These are phyloP conservation scores for Helicoverpa assulta DNA, from an alignment of 2,888 invertebrate species.

Conservation along the genomic window DNA sequence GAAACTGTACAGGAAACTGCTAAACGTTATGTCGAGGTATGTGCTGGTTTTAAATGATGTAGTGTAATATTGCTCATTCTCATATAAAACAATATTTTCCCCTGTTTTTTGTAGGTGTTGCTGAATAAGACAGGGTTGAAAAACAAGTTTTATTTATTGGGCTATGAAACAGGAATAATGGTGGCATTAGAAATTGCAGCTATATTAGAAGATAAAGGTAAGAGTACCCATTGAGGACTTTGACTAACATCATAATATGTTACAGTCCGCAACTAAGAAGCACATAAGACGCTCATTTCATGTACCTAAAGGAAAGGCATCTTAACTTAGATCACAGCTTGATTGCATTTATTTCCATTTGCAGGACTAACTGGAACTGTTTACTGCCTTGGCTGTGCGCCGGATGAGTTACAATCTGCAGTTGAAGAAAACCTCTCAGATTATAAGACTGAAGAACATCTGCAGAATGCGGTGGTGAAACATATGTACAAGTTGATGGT, in stretches of 20 bases:
- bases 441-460: conserved; percentile 53
- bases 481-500: conserved; percentile 70
- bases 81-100: not conserved
- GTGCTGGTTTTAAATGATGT: not conserved
- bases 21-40: conserved; percentile 69
- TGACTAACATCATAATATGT: no score
- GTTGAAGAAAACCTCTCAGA: conserved; percentile 58
- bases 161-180: conserved; percentile 75
- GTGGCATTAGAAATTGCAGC: conserved; percentile 75
- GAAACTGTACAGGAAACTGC: conserved; percentile 71
- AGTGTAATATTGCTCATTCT: no score
- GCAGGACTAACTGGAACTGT: conserved; percentile 75
- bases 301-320: no score
- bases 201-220: conserved; percentile 75
- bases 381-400: conserved; percentile 74
- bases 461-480: conserved; percentile 65
- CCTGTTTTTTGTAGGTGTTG: conserved; percentile 34
- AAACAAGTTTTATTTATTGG: conserved; percentile 73
- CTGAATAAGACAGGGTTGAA: conserved; percentile 51
- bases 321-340: not conserved
- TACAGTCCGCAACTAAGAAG: no score
- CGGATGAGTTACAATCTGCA: conserved; percentile 63
- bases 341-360: not conserved
- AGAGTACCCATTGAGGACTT: not conserved
- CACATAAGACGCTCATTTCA: not conserved